These are phyloP conservation scores for Lobophora halterata DNA, from an alignment of 2,888 invertebrate genomes.

Conservation along the genomic window DNA sequence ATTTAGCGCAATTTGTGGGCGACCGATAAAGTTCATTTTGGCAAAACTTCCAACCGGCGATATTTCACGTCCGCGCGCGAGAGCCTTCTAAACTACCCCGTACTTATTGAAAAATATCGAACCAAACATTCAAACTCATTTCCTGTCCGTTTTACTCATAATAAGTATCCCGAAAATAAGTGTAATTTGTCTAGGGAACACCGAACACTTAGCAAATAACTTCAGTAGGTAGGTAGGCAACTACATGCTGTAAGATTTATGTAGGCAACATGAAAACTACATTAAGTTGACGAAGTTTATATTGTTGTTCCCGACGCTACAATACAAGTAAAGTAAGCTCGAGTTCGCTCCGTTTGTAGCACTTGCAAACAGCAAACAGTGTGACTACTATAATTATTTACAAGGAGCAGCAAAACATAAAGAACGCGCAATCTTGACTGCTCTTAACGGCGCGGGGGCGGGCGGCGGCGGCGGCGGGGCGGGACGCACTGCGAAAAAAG, in stretches of 20 bases:
- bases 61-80: conserved; percentile 6
- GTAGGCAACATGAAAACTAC: too few relatives aligned
- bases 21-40: conserved; percentile 18
- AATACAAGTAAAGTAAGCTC: conserved; percentile 5
- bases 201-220: too few relatives aligned
- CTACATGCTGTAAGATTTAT: too few relatives aligned
- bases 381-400: conserved; percentile 17
- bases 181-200: too few relatives aligned
- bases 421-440: conserved; percentile 14
- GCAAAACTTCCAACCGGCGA: conserved; percentile 2
- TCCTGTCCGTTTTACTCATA: too few relatives aligned
- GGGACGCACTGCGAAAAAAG: conserved; percentile 12
- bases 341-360: conserved; percentile 14
- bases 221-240: too few relatives aligned
- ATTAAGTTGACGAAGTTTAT: too few relatives aligned
- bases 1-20: conserved; percentile 16
- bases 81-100: too few relatives aligned
- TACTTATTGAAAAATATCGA: too few relatives aligned
- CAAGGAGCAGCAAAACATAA: conserved; percentile 17
- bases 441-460: not conserved
- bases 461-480: not conserved
- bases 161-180: too few relatives aligned
- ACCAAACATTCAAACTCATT: too few relatives aligned
- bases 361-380: conserved; percentile 12
- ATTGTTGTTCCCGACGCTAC: not conserved